phyloP scores from a whole-genome alignment of 2,888 invertebrate genomes.

The Chesias legatella region DNA sequence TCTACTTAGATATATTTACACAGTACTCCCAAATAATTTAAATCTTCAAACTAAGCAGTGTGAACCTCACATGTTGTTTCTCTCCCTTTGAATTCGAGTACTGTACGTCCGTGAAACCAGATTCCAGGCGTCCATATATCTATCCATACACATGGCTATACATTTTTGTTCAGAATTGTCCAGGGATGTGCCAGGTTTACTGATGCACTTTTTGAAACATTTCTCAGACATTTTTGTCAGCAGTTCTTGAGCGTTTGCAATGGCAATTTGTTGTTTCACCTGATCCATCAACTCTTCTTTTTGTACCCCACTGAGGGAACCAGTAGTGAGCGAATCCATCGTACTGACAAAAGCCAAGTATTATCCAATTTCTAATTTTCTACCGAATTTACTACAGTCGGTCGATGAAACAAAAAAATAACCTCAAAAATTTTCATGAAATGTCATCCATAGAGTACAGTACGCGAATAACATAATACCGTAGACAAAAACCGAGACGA shows the following conservation, averaged over 20 bases:
- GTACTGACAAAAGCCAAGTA: conserved; percentile 26
- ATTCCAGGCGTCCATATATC: conserved; percentile 98
- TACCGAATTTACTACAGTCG: conserved; percentile 23
- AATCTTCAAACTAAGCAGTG: conserved; percentile 28
- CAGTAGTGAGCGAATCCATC: conserved; percentile 82
- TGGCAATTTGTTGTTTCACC: conserved; percentile 96
- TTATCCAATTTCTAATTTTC: conserved; percentile 32
- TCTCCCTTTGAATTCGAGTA: conserved; percentile 90
- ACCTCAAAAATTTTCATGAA: conserved; percentile 50
- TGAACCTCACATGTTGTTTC: conserved; percentile 77
- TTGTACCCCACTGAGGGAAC: conserved; percentile 83
- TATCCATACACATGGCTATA: conserved; percentile 98
- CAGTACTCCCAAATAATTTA: conserved; percentile 41
- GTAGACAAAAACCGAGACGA: no score
- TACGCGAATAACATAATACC: no score
- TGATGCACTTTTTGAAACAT: conserved; percentile 96
- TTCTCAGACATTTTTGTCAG: conserved; percentile 98
- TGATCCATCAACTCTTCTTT: conserved; percentile 95
- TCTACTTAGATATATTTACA: conserved; percentile 73
- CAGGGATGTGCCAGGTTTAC: conserved; percentile 93
- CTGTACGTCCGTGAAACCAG: conserved; percentile 94
- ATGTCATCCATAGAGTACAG: conserved; percentile 1
- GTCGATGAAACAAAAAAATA: conserved; percentile 33
- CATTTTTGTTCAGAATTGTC: conserved; percentile 97
- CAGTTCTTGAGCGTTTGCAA: conserved; percentile 96